Evolutionary conservation across 2,888 invertebrate genomes (phyloP), one percentile per base, ranked within the genome.

Genomic region (Heteropelma amictum): DNA sequence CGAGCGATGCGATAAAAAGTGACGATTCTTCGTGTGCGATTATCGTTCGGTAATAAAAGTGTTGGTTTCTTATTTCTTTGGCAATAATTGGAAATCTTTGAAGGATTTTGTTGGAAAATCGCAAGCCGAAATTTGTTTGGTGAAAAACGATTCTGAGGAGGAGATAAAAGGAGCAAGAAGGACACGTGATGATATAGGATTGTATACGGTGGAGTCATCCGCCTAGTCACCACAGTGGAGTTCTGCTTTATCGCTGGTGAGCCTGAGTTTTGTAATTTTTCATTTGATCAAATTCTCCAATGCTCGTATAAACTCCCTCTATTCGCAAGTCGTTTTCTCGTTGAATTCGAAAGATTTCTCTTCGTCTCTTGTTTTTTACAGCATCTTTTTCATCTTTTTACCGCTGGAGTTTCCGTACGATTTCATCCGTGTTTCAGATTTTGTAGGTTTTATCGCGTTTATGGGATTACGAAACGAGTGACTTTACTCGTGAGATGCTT

Each of bases 181-280:
- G 47, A 74, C 53, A 71, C 80, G 80, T 79, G 79, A 84, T 84
- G 84, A 81, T 70, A 77, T 63, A 76, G 76, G 63, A 77, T 77
- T 67, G 82, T 82, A 70, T 65, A 72, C 69, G 77, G 79, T 80
- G 82, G 80, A 76, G 71, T 82, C 82, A 83, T 83, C 72, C 80
- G 82, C 80, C 81, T 84, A 86, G 84, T 86, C 86, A 83, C 83
- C 87, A 88, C 87, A 87, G 87, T 88, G 87, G 87, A 88, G 87
- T 88, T 87, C 85, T 88, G 87, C 83, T 84, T 87, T 83, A 86
- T 88, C 80, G 85, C 87, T 84, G 87, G 87, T 88, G 79, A 86
- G 80, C 21, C 26, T 23, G 5, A 54, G 26, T 64, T 38, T 45
- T 47, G 3, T 45, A n/a, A 3, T 14, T 51, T 51, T 8, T 38